These are phyloP conservation scores for Leptinotarsa tumamoca DNA, from an alignment of 2,888 invertebrate genomes.

Conservation along the genomic window DNA sequence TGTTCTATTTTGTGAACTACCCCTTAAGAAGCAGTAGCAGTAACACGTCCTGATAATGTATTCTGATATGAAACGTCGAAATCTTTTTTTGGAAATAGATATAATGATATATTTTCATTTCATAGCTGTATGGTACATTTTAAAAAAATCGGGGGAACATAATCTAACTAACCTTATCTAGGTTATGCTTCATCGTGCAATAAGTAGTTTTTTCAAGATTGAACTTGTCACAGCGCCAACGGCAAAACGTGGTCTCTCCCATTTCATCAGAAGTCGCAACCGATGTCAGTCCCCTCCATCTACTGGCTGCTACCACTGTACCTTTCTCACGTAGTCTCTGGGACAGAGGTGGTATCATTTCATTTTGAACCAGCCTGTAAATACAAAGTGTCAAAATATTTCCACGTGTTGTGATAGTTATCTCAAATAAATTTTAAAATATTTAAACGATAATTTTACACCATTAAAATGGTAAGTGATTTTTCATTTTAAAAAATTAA, in stretches of 20 bases:
- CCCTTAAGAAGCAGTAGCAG: no score
- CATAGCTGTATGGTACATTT: no score
- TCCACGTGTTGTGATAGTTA: conserved; percentile 35
- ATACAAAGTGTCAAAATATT: conserved; percentile 32
- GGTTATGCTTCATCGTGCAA: background rate
- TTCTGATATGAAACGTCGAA: no score
- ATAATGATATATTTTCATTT: no score
- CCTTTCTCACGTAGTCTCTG: conserved; percentile 25
- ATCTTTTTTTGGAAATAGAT: no score
- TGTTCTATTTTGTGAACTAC: no score
- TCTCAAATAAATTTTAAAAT: conserved; percentile 21
- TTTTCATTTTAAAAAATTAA: background rate
- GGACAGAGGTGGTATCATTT: conserved; percentile 23
- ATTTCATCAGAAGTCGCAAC: conserved; percentile 15
- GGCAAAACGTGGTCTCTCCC: conserved; percentile 6
- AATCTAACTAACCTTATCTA: background rate
- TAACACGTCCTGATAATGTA: no score
- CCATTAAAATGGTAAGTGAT: conserved; percentile 20
- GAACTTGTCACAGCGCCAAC: conserved; percentile 11
- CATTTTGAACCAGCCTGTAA: conserved; percentile 17
- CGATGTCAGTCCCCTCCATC: conserved; percentile 16
- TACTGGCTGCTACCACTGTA: background rate
- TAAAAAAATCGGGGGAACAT: background rate
- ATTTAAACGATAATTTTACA: background rate
- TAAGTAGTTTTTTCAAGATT: conserved; percentile 12